These are phyloP conservation scores for Lanius collurio DNA, from an alignment of 2,113 vertebrate species.

Conservation along the genomic window DNA sequence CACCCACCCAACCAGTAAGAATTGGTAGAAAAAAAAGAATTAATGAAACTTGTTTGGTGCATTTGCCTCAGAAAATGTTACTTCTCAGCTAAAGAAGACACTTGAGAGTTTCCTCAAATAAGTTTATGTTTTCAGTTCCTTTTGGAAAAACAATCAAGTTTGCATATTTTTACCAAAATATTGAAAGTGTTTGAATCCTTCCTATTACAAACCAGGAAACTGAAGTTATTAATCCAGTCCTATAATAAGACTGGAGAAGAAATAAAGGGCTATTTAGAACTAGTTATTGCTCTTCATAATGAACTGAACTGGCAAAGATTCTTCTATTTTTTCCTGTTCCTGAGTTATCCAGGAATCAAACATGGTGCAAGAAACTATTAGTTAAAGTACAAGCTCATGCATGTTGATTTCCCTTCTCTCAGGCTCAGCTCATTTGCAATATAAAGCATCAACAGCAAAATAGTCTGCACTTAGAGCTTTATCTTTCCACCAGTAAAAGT, in stretches of 20 bases:
- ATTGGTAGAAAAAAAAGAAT: neutral
- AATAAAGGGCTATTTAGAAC: neutral
- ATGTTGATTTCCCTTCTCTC: neutral
- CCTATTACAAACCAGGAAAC: neutral
- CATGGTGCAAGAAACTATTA: neutral
- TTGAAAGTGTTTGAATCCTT: neutral
- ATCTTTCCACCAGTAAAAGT: neutral
- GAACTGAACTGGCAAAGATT: neutral
- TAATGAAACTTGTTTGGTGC: neutral
- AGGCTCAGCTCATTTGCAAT: neutral
- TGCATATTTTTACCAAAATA: slow-evolving; percentile 21
- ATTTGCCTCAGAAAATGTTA: neutral
- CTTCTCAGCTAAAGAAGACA: neutral
- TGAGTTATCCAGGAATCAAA: neutral
- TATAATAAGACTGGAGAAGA: neutral
- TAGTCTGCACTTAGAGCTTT: neutral
- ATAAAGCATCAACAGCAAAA: neutral
- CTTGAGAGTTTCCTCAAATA: neutral
- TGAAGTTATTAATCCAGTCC: neutral
- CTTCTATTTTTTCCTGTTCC: neutral
- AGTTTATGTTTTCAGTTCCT: neutral
- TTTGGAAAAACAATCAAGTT: slow-evolving; percentile 8
- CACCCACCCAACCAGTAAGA: neutral
- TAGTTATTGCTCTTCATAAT: neutral
- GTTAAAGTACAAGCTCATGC: neutral